Percentiles rank a stretch among this genome's conserved stretches.
phyloP scores from a whole-genome alignment of 2,113 vertebrate genomes.

The Pseudorectes ferrugineus region DNA sequence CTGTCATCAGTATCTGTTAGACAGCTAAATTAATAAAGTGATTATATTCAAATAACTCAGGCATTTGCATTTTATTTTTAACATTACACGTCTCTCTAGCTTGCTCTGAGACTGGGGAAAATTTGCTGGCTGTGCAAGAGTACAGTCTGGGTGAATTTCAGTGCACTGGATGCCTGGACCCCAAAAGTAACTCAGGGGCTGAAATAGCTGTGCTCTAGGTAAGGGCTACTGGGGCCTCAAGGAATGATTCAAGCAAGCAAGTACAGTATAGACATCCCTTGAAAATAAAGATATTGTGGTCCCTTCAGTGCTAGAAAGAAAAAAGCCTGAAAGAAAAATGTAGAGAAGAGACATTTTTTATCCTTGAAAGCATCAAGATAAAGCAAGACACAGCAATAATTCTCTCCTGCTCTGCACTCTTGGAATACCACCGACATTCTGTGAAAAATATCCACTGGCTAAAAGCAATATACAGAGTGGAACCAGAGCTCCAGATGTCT shows the following conservation, averaged over 20 bases:
- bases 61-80: constrained; percentile 60
- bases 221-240: neutral
- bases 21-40: constrained; percentile 49
- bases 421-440: neutral
- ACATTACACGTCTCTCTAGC: neutral
- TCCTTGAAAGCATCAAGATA: constrained; percentile 17
- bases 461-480: neutral
- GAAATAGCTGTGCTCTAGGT: neutral
- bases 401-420: neutral
- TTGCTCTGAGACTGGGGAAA: neutral
- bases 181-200: neutral
- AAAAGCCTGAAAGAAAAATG: neutral
- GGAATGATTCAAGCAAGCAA: neutral
- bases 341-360: neutral
- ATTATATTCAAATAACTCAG: constrained; percentile 54
- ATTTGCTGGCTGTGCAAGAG: neutral
- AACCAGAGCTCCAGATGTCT: neutral
- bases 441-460: neutral
- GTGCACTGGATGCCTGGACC: neutral
- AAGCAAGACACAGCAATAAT: neutral
- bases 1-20: constrained; percentile 44
- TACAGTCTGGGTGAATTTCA: neutral
- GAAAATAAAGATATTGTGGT: neutral
- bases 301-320: neutral
- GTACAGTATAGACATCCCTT: neutral